phyloP scores from a whole-genome alignment of 2,888 invertebrate species.

The Elaeidobius kamerunicus region DNA sequence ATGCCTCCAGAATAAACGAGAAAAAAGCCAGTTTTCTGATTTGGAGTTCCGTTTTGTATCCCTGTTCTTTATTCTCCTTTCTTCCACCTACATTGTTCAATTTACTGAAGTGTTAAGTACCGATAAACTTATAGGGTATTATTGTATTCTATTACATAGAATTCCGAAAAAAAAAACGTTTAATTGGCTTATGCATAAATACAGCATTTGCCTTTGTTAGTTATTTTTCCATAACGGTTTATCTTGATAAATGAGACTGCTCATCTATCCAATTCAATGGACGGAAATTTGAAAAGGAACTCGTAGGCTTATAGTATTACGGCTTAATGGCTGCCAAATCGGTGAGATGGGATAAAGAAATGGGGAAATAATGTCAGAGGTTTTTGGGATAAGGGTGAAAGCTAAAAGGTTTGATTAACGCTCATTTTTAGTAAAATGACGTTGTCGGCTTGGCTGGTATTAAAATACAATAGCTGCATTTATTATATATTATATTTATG shows the following conservation, averaged over 20 bases:
- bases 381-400: slow-evolving; percentile 5
- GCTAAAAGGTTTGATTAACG: slow-evolving; percentile 7
- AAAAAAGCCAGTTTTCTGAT: too few species aligned
- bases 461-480: too few species aligned
- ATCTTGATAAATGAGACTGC: slow-evolving; percentile 6
- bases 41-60: too few species aligned
- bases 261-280: slow-evolving; percentile 4
- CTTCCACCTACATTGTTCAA: too few species aligned
- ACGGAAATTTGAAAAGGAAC: slow-evolving; percentile 7
- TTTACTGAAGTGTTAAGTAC: too few species aligned
- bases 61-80: too few species aligned
- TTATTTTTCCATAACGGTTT: not conserved
- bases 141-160: too few species aligned
- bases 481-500: too few species aligned
- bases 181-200: slow-evolving; percentile 1
- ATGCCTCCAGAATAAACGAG: too few species aligned
- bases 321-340: slow-evolving; percentile 8
- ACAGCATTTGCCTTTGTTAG: not conserved
- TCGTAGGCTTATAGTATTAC: slow-evolving; percentile 15
- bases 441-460: too few species aligned
- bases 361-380: slow-evolving; percentile 13
- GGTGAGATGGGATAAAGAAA: slow-evolving; percentile 14
- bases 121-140: too few species aligned
- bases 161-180: too few species aligned
- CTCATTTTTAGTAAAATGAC: not conserved